These are phyloP conservation scores for Dryobotodes eremita DNA, from an alignment of 2,888 invertebrate genomes.

Conservation along the genomic window DNA sequence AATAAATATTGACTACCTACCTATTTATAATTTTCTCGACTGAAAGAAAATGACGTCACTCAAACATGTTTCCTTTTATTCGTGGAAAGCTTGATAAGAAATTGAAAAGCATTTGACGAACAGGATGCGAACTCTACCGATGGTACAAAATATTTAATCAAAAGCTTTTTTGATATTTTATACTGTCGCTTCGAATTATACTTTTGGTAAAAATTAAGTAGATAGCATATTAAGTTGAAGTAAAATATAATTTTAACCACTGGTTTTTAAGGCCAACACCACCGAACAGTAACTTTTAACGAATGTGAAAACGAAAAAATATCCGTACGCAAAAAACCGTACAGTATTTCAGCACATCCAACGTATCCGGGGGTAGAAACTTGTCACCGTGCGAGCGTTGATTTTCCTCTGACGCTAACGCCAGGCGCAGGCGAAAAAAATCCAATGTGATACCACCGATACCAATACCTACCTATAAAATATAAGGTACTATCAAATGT, in stretches of 20 bases:
- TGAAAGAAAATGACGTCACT: not conserved
- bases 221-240: not conserved
- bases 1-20: not conserved
- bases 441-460: not conserved
- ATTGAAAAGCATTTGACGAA: conserved; percentile 1
- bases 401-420: conserved; percentile 34
- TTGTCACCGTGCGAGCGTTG: conserved; percentile 35
- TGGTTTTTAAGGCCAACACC: not conserved
- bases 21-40: not conserved
- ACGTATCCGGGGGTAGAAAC: conserved; percentile 5
- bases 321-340: not conserved
- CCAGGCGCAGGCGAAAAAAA: conserved; percentile 22
- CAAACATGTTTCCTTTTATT: conserved; percentile 14
- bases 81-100: not conserved
- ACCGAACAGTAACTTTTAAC: not conserved
- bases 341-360: conserved; percentile 17
- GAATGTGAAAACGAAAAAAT: conserved; percentile 1
- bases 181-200: not conserved
- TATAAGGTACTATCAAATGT: not conserved
- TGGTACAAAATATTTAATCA: not conserved
- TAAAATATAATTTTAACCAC: not conserved
- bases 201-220: not conserved
- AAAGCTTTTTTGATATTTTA: not conserved
- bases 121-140: not conserved
- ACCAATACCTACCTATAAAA: not conserved